Base-by-base conservation (phyloP, 2,888 invertebrate species). In the Conchocele bisecta region DNA sequence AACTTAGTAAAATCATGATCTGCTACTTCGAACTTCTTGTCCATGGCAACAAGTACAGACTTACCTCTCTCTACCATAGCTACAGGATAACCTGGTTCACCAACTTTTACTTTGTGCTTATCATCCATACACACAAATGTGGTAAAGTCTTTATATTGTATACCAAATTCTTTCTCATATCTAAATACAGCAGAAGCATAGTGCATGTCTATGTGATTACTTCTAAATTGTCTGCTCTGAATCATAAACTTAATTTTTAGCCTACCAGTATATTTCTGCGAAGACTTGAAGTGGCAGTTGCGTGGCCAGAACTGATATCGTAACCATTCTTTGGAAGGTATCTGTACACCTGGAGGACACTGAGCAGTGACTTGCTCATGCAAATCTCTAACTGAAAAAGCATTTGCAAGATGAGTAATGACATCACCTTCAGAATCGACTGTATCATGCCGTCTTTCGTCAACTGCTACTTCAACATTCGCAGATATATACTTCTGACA, bases 241-340 rank as follows among this genome's bases (percentile, higher is more conserved):
- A 69, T 57, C 50, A 63, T 69, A 37, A 68, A 63, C 58, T 69
- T 69, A 26, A 69, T 48, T 33, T 56, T 69, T 13, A 69, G 42
- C 17, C 31, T 44, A 22, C 68, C 68, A 56, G 54, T 54, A 46
- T 68, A 68, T 39, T 29, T 35, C 0, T 17, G 13, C n/a, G 51
- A 63, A 57, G 42, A 41, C 51, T 63, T 24, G 37, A 33, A 50
- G 31, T 50, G 61, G 13, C 26, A 17, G 28, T 63, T 54, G 50
- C 69, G 31, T 2, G 69, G 63, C 69, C 63, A 63, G 41, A 69
- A 63, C 26, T 60, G 54, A 29, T 20, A 50, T 15, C 50, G 26
- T 13, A 67, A 31, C 67, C 60, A 60, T 54, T 67, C 20, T 39
- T 60, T 50, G 11, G 60, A 58, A 22, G 58, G 46, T 5, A 58